Evolutionary conservation across 2,113 vertebrate species (phyloP).

Genomic region (Cephalopterus ornatus): DNA sequence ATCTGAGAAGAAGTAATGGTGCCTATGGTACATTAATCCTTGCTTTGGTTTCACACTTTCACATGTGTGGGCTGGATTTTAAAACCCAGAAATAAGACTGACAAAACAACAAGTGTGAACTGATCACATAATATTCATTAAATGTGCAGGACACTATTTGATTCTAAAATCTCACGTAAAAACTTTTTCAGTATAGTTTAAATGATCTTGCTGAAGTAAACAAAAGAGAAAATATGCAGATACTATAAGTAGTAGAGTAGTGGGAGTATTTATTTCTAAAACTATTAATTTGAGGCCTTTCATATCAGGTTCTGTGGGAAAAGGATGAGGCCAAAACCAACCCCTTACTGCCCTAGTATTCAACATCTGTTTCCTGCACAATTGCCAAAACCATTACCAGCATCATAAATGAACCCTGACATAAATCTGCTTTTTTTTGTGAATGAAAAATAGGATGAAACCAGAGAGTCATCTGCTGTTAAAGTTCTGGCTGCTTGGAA

Average conservation of each 20-base stretch:
- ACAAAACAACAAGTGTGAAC: not conserved
- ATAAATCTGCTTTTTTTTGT: slow-evolving; percentile 28
- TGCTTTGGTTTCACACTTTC: not conserved
- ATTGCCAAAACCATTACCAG: slow-evolving; percentile 16
- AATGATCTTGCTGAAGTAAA: not conserved
- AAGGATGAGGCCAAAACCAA: not conserved
- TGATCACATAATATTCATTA: not conserved
- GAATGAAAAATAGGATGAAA: slow-evolving; percentile 37
- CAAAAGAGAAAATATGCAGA: not conserved
- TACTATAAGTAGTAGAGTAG: not conserved
- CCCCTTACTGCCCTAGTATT: not conserved
- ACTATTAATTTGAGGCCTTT: not conserved
- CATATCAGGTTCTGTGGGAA: not conserved
- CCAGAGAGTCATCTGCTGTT: not conserved
- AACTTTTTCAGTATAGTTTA: not conserved
- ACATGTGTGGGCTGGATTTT: not conserved
- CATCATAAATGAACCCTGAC: not conserved
- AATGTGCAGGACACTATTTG: not conserved
- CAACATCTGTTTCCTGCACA: slow-evolving; percentile 34
- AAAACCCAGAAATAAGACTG: not conserved
- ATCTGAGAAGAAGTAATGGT: not conserved
- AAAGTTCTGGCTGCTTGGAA: not conserved
- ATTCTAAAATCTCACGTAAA: not conserved
- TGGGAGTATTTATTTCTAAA: not conserved
- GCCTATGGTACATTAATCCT: not conserved